These are phyloP conservation scores for Mionectes olivaceus DNA, from an alignment of 2,797 vertebrate species.

Conservation along the genomic window DNA sequence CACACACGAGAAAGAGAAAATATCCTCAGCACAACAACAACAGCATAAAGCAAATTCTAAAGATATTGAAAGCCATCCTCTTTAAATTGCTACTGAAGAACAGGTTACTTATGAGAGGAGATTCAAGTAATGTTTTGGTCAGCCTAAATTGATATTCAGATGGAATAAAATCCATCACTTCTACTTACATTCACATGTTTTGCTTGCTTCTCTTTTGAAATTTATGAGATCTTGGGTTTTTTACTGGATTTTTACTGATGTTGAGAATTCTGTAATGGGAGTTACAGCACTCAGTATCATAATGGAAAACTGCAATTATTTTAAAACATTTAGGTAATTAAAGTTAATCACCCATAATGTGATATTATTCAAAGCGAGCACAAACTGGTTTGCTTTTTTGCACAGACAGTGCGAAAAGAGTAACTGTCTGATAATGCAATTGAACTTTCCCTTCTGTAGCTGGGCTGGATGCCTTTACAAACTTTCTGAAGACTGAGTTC, in stretches of 20 bases:
- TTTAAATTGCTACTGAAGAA: neutral
- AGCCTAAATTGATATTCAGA: neutral
- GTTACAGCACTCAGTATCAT: neutral
- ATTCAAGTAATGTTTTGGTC: neutral
- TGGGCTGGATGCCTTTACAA: conserved; percentile 88
- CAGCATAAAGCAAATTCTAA: neutral
- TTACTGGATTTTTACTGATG: neutral
- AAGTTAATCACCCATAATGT: neutral
- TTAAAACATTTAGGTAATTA: neutral
- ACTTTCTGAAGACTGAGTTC: conserved; percentile 93
- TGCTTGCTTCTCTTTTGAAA: neutral
- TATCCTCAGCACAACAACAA: neutral
- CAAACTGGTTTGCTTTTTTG: neutral
- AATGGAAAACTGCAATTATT: neutral
- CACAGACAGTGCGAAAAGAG: neutral
- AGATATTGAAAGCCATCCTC: neutral
- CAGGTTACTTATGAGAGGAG: neutral
- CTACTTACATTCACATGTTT: neutral
- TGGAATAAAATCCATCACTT: neutral
- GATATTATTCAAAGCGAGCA: neutral
- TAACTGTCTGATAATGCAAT: neutral
- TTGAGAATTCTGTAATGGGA: neutral
- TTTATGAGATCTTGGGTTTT: neutral
- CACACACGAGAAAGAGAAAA: neutral
- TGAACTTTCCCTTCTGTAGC: conserved; percentile 66